phyloP scores from a whole-genome alignment of 37 sponge, comb jelly and placozoan species.

The Tethya wilhelma region DNA sequence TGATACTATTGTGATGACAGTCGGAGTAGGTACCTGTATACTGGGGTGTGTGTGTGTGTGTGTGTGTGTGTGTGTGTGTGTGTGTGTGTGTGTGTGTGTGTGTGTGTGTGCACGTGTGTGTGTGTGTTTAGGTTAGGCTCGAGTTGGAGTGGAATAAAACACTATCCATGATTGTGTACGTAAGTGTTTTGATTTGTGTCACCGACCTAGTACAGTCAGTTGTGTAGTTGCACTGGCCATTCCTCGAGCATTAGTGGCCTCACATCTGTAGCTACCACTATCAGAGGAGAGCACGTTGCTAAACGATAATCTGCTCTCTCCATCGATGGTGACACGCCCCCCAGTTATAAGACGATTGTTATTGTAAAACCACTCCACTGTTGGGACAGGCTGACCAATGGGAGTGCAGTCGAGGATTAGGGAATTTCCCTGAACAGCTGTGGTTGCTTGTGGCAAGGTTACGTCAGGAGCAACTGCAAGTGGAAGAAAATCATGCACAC shows the following conservation, averaged over 20 bases:
- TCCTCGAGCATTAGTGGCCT: conserved; percentile 32
- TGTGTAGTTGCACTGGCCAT: conserved; percentile 17
- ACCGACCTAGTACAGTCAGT: conserved; percentile 48
- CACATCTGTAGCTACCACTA: conserved; percentile 55
- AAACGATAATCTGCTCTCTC: conserved; percentile 15
- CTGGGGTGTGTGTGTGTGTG: not conserved
- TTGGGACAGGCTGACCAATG: conserved; percentile 54
- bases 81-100: conserved; percentile 19
- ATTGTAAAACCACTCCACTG: conserved; percentile 55
- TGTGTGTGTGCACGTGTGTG: not conserved
- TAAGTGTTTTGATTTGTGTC: not conserved
- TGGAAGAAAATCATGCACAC: too few species aligned
- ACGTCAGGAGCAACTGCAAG: conserved; percentile 53
- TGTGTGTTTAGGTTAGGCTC: too few species aligned
- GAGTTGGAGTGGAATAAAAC: not conserved
- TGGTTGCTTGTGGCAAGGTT: conserved; percentile 5
- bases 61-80: conserved; percentile 46
- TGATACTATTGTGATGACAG: conserved; percentile 6
- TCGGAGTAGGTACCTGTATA: not conserved
- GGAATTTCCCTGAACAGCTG: conserved; percentile 15
- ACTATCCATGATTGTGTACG: not conserved
- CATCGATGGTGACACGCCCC: not conserved
- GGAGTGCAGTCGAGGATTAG: conserved; percentile 43
- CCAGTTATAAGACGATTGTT: not conserved
- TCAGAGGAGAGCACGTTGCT: conserved; percentile 22